Conservation (phyloP, 1,140 invertebrate species). For the Drosophila cardini region DNA sequence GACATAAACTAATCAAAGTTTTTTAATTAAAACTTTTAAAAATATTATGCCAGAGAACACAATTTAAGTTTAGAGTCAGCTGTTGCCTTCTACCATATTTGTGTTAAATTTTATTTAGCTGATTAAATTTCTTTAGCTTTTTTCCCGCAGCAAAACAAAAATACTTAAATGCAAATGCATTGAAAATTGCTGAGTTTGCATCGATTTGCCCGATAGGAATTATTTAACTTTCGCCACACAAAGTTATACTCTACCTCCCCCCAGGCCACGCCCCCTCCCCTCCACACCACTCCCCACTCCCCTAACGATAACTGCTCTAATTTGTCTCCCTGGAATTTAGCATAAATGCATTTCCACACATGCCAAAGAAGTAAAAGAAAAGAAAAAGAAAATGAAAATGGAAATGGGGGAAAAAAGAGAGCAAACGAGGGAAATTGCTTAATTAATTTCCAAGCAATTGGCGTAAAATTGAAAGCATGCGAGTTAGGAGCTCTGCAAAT, state of each 20-base stretch:
- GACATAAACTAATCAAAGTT: too few relatives aligned
- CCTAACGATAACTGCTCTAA: neutral
- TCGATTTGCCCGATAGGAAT: constrained; percentile 14
- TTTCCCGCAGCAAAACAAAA: neutral
- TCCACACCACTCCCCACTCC: neutral
- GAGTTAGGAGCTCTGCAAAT: constrained; percentile 51
- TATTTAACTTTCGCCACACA: constrained; percentile 27
- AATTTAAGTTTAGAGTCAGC: too few relatives aligned
- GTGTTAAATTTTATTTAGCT: neutral
- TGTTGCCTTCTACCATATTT: too few relatives aligned
- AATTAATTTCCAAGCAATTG: constrained; percentile 68
- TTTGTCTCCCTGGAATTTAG: constrained; percentile 54
- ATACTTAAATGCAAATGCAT: neutral
- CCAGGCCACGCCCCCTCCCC: neutral
- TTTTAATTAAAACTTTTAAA: too few relatives aligned
- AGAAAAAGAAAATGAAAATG: constrained; percentile 1
- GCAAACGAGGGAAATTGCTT: constrained; percentile 65
- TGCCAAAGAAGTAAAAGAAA: constrained; percentile 2
- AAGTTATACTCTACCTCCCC: neutral
- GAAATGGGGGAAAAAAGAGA: neutral
- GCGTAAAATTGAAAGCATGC: constrained; percentile 58
- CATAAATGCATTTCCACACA: constrained; percentile 68
- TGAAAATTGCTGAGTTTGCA: neutral
- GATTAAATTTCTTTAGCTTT: neutral
- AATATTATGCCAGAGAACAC: too few relatives aligned